Percentiles rank a stretch among this genome's conserved stretches.
These are phyloP conservation scores for Dasyornis broadbenti DNA, from an alignment of 2,113 vertebrate species.

Conservation along the genomic window DNA sequence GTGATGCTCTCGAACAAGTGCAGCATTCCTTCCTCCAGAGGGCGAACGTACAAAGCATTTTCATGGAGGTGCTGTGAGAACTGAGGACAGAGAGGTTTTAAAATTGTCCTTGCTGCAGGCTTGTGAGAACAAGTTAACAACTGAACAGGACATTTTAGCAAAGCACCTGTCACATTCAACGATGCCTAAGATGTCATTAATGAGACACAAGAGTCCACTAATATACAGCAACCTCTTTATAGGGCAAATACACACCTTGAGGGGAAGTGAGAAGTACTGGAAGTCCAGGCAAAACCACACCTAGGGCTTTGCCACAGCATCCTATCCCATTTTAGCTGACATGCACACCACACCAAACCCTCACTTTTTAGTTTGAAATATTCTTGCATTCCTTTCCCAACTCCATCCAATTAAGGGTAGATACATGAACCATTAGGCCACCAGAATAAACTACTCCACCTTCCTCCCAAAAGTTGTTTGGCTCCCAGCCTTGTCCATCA, in stretches of 20 bases:
- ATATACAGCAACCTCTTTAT: neutral
- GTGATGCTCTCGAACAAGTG: conserved; percentile 93
- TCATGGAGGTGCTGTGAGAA: conserved; percentile 95
- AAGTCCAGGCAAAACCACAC: neutral
- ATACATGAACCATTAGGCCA: neutral
- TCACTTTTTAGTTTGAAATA: neutral
- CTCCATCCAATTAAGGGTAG: neutral
- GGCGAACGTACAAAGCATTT: conserved; percentile 93
- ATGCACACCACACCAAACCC: neutral
- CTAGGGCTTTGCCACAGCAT: neutral
- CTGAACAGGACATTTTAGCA: neutral
- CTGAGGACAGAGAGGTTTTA: conserved; percentile 60
- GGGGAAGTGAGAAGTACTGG: neutral
- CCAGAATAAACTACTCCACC: neutral
- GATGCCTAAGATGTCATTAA: neutral
- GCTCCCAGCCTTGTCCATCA: neutral
- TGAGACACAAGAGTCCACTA: neutral
- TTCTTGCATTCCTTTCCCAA: neutral
- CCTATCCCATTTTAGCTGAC: neutral
- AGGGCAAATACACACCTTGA: neutral
- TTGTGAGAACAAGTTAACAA: neutral
- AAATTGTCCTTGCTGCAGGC: neutral
- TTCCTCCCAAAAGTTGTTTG: neutral
- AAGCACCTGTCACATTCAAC: neutral
- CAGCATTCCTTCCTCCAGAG: conserved; percentile 92